phyloP scores from a whole-genome alignment of 2,113 vertebrate genomes.

The Urocynchramus pylzowi region DNA sequence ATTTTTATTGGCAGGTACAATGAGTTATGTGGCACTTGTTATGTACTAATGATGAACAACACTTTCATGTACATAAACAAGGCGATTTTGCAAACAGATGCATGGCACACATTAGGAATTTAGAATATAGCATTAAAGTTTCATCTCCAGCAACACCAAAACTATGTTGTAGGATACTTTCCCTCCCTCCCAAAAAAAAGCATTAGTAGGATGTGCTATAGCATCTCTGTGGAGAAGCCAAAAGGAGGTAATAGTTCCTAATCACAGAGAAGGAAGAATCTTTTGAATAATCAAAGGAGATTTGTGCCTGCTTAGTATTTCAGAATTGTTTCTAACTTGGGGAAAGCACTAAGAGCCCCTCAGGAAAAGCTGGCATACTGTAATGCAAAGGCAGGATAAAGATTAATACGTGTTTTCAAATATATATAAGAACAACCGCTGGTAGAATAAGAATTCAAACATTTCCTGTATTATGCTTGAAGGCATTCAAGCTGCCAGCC shows the following conservation, averaged over 20 bases:
- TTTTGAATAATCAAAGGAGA: not conserved
- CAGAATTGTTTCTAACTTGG: not conserved
- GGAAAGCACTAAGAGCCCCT: not conserved
- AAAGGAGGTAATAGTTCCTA: not conserved
- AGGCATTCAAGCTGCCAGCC: slow-evolving; percentile 15
- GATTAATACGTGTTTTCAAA: not conserved
- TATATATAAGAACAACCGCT: not conserved
- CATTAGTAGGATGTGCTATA: not conserved
- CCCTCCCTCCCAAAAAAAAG: too few species aligned
- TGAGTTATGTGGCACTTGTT: not conserved
- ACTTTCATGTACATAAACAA: not conserved
- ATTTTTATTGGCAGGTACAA: not conserved
- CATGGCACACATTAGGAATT: not conserved
- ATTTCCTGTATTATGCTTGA: not conserved
- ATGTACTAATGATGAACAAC: not conserved
- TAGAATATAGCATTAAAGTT: not conserved
- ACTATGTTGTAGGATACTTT: accelerated
- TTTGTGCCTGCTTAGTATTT: not conserved
- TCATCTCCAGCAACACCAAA: not conserved
- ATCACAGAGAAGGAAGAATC: not conserved
- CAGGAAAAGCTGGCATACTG: not conserved
- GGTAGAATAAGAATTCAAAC: not conserved
- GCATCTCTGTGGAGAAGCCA: not conserved
- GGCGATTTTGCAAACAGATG: not conserved
- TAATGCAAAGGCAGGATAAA: not conserved